Percentiles rank a stretch among this genome's conserved stretches.
Conservation (phyloP, 2,113 vertebrate species). For the Cottus gobio region DNA sequence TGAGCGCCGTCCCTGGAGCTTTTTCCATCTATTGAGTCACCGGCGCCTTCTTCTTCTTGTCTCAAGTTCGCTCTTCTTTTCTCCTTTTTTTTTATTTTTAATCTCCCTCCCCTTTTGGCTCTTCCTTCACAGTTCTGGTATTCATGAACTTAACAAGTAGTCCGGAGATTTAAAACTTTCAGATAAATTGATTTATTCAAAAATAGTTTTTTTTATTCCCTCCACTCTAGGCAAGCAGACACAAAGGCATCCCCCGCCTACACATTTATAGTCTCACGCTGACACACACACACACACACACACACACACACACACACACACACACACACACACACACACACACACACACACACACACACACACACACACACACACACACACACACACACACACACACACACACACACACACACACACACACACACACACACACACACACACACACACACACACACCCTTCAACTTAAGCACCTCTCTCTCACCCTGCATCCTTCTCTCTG, state of each 20-base stretch:
- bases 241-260: constrained; percentile 18
- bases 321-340: neutral
- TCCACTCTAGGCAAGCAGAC: neutral
- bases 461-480: constrained; percentile 37
- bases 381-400: neutral
- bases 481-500: constrained; percentile 20
- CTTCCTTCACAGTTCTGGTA: neutral
- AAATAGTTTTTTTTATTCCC: neutral
- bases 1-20: constrained; percentile 31
- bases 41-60: constrained; percentile 7
- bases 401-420: neutral
- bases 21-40: constrained; percentile 19
- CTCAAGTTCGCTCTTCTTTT: constrained; percentile 10
- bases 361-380: no score
- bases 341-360: no score
- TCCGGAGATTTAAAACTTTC: constrained; percentile 38
- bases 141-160: constrained; percentile 2
- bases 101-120: neutral
- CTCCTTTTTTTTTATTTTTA: no score
- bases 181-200: constrained; percentile 18
- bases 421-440: neutral
- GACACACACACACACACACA: neutral
- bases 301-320: neutral
- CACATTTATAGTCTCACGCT: neutral
- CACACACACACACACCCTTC: constrained; percentile 6